Evolutionary conservation across 2,113 vertebrate species (phyloP).

Genomic region (Phainopepla nitens): DNA sequence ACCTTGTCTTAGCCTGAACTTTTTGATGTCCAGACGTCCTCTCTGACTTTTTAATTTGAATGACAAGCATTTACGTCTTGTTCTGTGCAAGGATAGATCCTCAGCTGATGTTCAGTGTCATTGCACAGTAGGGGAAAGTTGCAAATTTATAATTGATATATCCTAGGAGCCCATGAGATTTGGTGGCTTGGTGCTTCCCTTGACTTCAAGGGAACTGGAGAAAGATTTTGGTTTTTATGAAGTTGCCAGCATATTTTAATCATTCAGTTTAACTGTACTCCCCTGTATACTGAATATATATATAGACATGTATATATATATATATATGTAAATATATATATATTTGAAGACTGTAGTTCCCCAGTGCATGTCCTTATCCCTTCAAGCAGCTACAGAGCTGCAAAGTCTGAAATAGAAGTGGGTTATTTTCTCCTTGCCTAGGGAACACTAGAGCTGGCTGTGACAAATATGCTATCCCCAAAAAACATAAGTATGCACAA

Average conservation of each 20-base stretch:
- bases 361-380: background rate
- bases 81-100: background rate
- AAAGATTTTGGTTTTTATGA: background rate
- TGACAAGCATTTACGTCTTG: background rate
- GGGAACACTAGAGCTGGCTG: background rate
- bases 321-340: background rate
- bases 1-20: background rate
- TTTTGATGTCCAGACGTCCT: background rate
- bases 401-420: background rate
- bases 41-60: background rate
- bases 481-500: background rate
- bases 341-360: background rate
- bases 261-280: background rate
- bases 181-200: background rate
- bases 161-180: background rate
- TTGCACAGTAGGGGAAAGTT: background rate
- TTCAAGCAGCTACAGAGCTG: background rate
- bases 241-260: background rate
- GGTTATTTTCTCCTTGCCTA: background rate
- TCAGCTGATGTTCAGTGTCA: background rate
- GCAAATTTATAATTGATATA: background rate
- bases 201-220: background rate
- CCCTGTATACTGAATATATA: background rate
- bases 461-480: background rate
- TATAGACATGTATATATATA: background rate